Percentiles rank a stretch among this genome's conserved stretches.
Conservation (phyloP, 1,140 invertebrate species). For the Oscheius sp. region DNA sequence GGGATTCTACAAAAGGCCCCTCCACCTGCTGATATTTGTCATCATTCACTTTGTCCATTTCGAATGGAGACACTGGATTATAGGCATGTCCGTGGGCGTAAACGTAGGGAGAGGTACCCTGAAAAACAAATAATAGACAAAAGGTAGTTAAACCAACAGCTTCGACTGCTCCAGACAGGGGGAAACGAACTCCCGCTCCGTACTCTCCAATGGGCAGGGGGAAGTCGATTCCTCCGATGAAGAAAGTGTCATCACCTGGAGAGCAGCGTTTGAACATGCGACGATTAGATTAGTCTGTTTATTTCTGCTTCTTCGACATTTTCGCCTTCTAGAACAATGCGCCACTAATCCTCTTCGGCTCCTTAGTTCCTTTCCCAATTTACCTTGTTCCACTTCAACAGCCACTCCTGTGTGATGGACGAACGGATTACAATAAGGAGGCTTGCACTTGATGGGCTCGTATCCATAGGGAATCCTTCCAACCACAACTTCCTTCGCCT, state of each 20-base stretch:
- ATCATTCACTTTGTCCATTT: constrained; percentile 22
- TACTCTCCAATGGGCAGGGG: constrained; percentile 40
- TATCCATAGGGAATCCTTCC: constrained; percentile 46
- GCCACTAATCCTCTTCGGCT: neutral
- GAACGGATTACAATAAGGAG: constrained; percentile 49
- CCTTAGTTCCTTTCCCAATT: neutral
- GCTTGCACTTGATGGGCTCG: constrained; percentile 50
- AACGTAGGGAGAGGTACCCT: constrained; percentile 45
- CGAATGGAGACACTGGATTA: constrained; percentile 44
- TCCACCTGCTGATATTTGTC: constrained; percentile 9
- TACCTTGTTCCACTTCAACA: constrained; percentile 46
- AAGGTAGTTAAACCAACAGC: neutral
- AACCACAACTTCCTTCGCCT: constrained; percentile 45
- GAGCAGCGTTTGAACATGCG: too few species aligned
- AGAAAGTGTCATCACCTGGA: constrained; percentile 43
- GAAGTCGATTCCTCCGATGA: constrained; percentile 46
- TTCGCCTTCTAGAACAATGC: neutral
- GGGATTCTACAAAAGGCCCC: neutral
- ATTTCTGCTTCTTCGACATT: neutral
- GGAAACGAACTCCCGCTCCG: constrained; percentile 43
- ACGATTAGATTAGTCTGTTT: too few species aligned
- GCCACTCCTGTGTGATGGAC: constrained; percentile 44
- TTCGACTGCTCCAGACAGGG: constrained; percentile 42
- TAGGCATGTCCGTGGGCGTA: constrained; percentile 45
- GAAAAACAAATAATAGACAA: neutral